Evolutionary conservation across 2,888 invertebrate species (phyloP), one percentile per base, ranked within the genome.

Genomic region (Diarsia dahlii): DNA sequence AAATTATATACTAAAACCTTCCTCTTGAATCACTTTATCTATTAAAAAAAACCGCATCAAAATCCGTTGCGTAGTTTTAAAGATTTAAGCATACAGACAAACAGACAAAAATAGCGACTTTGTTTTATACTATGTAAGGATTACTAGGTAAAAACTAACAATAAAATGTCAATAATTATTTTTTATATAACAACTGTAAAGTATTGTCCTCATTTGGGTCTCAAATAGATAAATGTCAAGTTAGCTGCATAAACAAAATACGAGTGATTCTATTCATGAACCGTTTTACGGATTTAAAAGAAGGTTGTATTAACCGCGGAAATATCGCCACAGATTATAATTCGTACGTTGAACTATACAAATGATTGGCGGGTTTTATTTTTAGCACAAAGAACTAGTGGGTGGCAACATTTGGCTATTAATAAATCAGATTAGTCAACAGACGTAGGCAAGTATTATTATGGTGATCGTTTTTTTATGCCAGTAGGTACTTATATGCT

Each of bases 311-410:
- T 23, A 62, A 70, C 39, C 1, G 58, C 71, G 78, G 54, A 71
- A 78, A 69, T 69, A 46, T 64, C 50, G 12, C 63, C 23, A 71
- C 48, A 39, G 62, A 71, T 76, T 76, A 12, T 54, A 5, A 70
- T 45, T 50, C 78, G 81, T 74, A 34, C 79, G 13, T 74, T 78
- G 74, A 81, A 81, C 79, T 74, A 71, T 78, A 52, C 18, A 20
- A 39, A 71, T 71, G 62, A 56, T 52, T 67, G 15, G 13, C 23
- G 18, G 34, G 20, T 50, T 39, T 46, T 28, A 52, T 63, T 63
- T 63, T n/a, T 63, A 45, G 13, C 13, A 63, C 63, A 63, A 45
- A 45, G 8, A 63, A 63, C 18, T 18, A 18, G 34, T 60, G 9
- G 28, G 28, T 28, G 15, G 58, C 20, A 56, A 39, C 13, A 18